Conservation (phyloP, 1,140 invertebrate species). For the Mamestra configurata region DNA sequence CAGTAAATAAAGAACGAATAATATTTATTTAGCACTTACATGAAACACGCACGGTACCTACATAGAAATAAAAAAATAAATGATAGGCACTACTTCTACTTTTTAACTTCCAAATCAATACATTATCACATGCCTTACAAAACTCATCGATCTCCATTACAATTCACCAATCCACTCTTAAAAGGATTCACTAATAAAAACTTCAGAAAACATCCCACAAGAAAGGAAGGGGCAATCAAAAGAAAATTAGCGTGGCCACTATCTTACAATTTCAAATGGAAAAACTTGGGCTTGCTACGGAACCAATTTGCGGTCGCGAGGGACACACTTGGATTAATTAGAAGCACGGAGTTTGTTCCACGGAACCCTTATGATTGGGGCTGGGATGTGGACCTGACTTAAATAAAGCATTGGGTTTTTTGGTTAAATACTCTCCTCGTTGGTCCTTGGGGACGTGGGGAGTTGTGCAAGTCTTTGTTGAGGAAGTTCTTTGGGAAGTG, state of each 20-base stretch:
- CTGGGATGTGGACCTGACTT: slow-evolving; percentile 9
- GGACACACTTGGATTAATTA: slow-evolving; percentile 68
- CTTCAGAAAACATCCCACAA: slow-evolving; percentile 39
- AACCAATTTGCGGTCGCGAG: slow-evolving; percentile 54
- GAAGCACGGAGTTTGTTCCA: slow-evolving; percentile 43
- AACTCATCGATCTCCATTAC: slow-evolving; percentile 17
- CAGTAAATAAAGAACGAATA: too few relatives aligned
- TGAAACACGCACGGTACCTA: too few relatives aligned
- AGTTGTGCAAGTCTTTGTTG: background rate
- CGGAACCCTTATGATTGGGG: slow-evolving; percentile 32
- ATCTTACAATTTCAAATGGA: slow-evolving; percentile 62
- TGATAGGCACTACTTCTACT: too few relatives aligned
- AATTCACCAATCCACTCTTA: slow-evolving; percentile 3
- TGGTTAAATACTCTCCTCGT: slow-evolving; percentile 11
- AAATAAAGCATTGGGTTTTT: slow-evolving; percentile 44
- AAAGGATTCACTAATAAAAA: slow-evolving; percentile 53
- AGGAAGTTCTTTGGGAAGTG: background rate
- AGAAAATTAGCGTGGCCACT: slow-evolving; percentile 61
- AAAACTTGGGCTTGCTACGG: slow-evolving; percentile 57
- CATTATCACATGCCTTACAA: too few relatives aligned
- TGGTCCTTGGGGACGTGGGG: background rate
- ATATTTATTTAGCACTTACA: too few relatives aligned
- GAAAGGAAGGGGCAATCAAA: slow-evolving; percentile 60
- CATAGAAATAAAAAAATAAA: too few relatives aligned
- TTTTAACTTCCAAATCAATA: too few relatives aligned